A percentile compares a stretch with the other conserved stretches of the same genome.
These are phyloP conservation scores for Tenebrosternarchus preto DNA, from an alignment of 2,113 vertebrate species.

Conservation along the genomic window DNA sequence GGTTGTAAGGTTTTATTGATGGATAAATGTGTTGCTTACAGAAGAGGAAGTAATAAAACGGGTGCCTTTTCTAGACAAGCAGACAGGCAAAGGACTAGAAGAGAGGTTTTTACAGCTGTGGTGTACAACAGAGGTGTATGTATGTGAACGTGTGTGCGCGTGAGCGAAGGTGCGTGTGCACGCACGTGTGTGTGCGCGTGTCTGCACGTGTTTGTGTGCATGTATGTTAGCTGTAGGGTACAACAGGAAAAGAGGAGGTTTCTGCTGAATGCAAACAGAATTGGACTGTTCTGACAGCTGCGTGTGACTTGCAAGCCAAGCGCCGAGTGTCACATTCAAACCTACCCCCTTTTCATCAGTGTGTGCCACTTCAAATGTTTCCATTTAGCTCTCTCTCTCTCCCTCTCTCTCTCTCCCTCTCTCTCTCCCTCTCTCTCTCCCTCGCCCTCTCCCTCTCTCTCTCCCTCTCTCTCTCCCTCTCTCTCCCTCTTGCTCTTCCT, in stretches of 20 bases:
- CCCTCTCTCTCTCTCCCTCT: slow-evolving; percentile 14
- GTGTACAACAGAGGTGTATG: not conserved
- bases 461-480: not conserved
- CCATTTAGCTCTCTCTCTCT: not conserved
- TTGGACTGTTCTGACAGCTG: no score
- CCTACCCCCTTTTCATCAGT: no score
- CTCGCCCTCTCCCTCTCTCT: not conserved
- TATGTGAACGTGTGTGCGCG: no score
- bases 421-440: slow-evolving; percentile 1
- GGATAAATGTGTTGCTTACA: not conserved
- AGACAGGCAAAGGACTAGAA: not conserved
- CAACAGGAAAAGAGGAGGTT: slow-evolving; percentile 10
- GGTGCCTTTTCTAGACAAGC: not conserved
- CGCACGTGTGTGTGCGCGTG: no score
- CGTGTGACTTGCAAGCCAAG: no score
- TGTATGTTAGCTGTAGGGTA: not conserved
- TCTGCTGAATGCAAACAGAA: not conserved
- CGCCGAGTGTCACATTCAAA: no score
- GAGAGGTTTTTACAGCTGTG: not conserved
- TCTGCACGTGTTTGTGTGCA: no score
- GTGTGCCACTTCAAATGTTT: no score
- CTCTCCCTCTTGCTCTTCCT: slow-evolving; percentile 9
- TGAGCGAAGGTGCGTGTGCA: no score
- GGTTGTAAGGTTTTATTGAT: not conserved
- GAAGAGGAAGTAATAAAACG: not conserved